A percentile compares a stretch with the other conserved stretches of the same genome.
These are phyloP conservation scores for Enteromius thamalakanensis DNA, from an alignment of 2,797 vertebrate genomes.

Conservation along the genomic window DNA sequence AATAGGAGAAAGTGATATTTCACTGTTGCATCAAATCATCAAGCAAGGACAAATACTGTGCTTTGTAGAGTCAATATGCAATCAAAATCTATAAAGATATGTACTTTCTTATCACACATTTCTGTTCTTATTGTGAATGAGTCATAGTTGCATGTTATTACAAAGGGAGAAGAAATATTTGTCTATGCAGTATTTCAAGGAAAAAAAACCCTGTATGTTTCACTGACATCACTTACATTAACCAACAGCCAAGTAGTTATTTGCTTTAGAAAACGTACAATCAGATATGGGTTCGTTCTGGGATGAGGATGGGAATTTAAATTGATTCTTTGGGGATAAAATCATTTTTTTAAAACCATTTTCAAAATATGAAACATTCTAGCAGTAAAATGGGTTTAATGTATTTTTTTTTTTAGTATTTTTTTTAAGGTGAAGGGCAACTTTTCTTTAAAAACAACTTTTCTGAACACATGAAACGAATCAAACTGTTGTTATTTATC, in stretches of 20 bases:
- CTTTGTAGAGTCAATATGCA: not conserved
- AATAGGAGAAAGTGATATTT: not conserved
- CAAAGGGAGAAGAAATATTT: not conserved
- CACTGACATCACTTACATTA: not conserved
- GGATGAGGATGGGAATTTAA: not conserved
- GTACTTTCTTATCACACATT: not conserved
- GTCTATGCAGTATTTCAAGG: not conserved
- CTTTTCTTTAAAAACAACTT: not conserved
- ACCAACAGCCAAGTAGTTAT: not conserved
- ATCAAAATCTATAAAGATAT: not conserved
- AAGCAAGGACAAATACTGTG: slow-evolving; percentile 6
- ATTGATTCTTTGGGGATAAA: slow-evolving; percentile 8
- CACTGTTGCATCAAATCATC: not conserved
- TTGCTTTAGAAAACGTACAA: not conserved
- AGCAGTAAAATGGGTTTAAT: not conserved
- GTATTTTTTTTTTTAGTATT: not conserved
- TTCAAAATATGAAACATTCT: not conserved
- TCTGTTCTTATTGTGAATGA: not conserved
- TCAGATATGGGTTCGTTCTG: not conserved
- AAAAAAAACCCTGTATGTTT: not conserved
- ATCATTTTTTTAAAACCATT: not conserved
- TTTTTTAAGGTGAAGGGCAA: not conserved
- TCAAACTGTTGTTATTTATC: not conserved
- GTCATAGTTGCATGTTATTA: not conserved
- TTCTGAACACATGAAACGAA: not conserved